These are phyloP conservation scores for Phaetusa simplex DNA, from an alignment of 2,113 vertebrate genomes.

Conservation along the genomic window DNA sequence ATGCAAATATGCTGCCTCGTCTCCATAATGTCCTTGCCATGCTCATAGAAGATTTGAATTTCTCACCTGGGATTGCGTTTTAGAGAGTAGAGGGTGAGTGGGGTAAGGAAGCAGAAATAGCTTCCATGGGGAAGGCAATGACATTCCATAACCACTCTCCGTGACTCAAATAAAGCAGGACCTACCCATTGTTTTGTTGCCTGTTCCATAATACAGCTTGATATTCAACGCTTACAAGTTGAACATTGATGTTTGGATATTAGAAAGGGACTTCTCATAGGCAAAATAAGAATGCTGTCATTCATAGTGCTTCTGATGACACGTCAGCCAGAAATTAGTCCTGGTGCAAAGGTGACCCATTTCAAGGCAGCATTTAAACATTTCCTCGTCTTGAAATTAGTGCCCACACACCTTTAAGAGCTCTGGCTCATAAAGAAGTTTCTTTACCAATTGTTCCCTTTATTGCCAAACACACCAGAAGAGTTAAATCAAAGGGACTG, in stretches of 20 bases:
- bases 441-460: neutral
- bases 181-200: neutral
- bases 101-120: neutral
- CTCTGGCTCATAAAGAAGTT: neutral
- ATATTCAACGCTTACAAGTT: neutral
- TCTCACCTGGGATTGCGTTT: neutral
- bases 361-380: neutral
- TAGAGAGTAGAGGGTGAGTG: neutral
- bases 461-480: neutral
- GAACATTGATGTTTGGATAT: neutral
- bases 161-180: neutral
- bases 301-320: neutral
- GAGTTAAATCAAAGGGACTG: neutral
- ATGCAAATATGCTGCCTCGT: slow-evolving; percentile 24
- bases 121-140: neutral
- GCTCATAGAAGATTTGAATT: neutral
- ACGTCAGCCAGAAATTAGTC: neutral
- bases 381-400: neutral
- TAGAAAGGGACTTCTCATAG: neutral
- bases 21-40: neutral
- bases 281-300: neutral
- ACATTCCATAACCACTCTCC: neutral
- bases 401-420: neutral
- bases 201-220: neutral
- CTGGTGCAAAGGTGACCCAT: neutral